A percentile compares a stretch with the other conserved stretches of the same genome.
phyloP scores from a whole-genome alignment of 2,113 vertebrate genomes.

The Herpetotheres cachinnans region DNA sequence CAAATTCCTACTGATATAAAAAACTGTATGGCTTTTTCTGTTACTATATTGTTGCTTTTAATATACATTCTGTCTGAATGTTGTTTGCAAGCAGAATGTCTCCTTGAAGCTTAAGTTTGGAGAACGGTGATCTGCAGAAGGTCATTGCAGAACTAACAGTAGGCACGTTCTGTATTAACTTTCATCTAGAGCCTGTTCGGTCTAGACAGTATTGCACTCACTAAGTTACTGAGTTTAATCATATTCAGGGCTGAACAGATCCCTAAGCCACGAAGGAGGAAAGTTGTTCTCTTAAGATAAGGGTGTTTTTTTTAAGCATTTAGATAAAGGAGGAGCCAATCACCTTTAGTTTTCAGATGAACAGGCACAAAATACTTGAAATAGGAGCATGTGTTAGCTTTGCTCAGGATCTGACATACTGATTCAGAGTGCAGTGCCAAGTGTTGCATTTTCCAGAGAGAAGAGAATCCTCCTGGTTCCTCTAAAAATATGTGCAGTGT shows the following conservation, averaged over 20 bases:
- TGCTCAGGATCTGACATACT: neutral
- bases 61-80: neutral
- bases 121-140: neutral
- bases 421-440: neutral
- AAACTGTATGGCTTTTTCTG: neutral
- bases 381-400: neutral
- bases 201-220: neutral
- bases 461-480: slow-evolving; percentile 6
- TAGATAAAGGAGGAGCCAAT: neutral
- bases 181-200: neutral
- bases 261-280: neutral
- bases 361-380: neutral
- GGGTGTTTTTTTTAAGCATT: neutral
- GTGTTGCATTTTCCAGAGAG: neutral
- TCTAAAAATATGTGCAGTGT: slow-evolving; percentile 38
- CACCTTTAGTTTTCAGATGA: neutral
- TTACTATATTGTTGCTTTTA: neutral
- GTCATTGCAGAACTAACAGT: neutral
- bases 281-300: neutral
- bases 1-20: neutral
- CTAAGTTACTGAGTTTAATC: neutral
- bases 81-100: neutral
- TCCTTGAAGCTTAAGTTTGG: neutral
- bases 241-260: neutral
- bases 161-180: neutral